Percentiles rank a stretch among this genome's conserved stretches.
phyloP scores from a whole-genome alignment of 2,797 vertebrate species.

The Hapalemur alaotrensis region DNA sequence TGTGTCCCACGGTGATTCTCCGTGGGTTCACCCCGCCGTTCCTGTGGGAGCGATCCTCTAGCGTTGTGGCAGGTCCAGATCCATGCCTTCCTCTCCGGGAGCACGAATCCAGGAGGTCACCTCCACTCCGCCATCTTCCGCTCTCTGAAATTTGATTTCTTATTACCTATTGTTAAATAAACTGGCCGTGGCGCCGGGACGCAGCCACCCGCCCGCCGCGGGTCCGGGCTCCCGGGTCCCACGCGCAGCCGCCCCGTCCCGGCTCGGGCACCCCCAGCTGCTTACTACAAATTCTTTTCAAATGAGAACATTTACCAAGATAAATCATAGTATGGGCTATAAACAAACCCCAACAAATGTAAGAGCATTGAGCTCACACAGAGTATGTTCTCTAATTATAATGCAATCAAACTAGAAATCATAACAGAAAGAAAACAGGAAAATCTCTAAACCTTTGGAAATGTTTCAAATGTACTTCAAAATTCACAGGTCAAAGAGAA shows the following conservation, averaged over 20 bases:
- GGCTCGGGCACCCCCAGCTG: conserved; percentile 34
- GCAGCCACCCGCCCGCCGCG: conserved; percentile 13
- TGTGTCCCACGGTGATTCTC: no score
- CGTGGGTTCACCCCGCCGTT: no score
- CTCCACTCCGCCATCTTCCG: no score
- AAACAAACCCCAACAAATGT: background rate
- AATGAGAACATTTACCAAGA: background rate
- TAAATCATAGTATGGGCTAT: background rate
- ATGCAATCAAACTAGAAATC: background rate
- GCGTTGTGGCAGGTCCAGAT: no score
- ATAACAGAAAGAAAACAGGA: no score
- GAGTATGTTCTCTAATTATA: background rate
- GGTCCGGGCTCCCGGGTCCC: background rate
- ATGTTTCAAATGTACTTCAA: background rate
- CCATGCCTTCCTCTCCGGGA: no score
- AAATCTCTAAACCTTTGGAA: background rate
- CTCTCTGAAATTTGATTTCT: no score
- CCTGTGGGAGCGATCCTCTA: no score
- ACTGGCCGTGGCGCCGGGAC: background rate
- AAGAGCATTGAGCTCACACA: background rate
- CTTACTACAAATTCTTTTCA: background rate
- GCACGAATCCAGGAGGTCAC: no score
- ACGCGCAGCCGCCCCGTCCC: background rate
- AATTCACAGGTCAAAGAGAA: background rate
- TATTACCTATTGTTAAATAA: no score